These are phyloP conservation scores for Plutella xylostella DNA, from an alignment of 2,888 invertebrate genomes.

Conservation along the genomic window DNA sequence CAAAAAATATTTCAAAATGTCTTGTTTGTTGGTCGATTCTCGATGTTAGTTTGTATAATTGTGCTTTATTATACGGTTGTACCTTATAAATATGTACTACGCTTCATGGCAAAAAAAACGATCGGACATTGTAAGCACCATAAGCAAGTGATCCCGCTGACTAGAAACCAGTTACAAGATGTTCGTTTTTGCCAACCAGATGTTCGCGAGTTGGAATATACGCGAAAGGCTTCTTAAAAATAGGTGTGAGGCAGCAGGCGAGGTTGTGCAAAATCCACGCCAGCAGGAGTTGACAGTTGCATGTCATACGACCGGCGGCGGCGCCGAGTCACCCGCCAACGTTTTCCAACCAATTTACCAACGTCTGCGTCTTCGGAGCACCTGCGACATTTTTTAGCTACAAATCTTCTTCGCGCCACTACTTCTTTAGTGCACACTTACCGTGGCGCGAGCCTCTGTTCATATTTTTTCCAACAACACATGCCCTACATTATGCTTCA, in stretches of 20 bases:
- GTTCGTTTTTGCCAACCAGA: neutral
- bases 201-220: neutral
- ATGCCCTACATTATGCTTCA: constrained; percentile 23
- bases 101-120: too few relatives aligned
- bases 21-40: too few relatives aligned
- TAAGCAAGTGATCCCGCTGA: too few relatives aligned
- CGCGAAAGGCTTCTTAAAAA: constrained; percentile 1
- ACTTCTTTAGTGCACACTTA: constrained; percentile 29
- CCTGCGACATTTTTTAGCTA: constrained; percentile 40
- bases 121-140: too few relatives aligned
- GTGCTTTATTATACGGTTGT: too few relatives aligned
- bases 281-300: constrained; percentile 43
- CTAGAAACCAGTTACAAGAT: neutral
- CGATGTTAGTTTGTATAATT: too few relatives aligned
- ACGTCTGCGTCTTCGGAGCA: constrained; percentile 26
- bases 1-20: too few relatives aligned
- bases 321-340: constrained; percentile 18
- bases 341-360: constrained; percentile 46
- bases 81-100: too few relatives aligned
- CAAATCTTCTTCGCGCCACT: constrained; percentile 28
- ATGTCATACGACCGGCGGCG: constrained; percentile 31
- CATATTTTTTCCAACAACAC: constrained; percentile 32
- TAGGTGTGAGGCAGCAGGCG: neutral
- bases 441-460: constrained; percentile 36
- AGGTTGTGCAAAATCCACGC: constrained; percentile 17